Evolutionary conservation across 2,113 vertebrate genomes (phyloP).

Genomic region (Dasyprocta punctata): DNA sequence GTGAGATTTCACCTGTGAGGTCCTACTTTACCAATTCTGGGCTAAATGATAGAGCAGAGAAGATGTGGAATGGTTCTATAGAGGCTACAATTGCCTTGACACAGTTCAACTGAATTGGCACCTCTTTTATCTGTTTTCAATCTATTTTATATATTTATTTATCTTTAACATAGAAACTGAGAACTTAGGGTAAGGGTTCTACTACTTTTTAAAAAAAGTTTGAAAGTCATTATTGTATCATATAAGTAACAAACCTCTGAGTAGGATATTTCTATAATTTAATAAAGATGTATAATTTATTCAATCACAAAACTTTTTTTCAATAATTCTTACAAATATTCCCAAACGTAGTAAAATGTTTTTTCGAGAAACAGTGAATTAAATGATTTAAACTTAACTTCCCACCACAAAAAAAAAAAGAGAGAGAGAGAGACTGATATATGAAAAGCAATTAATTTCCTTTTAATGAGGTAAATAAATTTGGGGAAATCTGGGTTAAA

Average conservation of each 20-base stretch:
- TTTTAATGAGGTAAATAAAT: constrained; percentile 46
- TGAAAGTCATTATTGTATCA: not conserved
- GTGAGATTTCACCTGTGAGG: not conserved
- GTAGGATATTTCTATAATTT: not conserved
- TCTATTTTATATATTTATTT: constrained; percentile 46
- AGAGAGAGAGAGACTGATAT: not conserved
- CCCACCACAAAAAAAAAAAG: not conserved
- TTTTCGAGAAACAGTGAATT: constrained; percentile 17
- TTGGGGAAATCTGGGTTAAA: constrained; percentile 30
- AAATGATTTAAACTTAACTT: constrained; percentile 21
- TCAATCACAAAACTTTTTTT: not conserved
- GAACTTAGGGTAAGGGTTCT: constrained; percentile 25
- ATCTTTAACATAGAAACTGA: constrained; percentile 39
- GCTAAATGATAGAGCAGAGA: not conserved
- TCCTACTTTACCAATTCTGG: not conserved
- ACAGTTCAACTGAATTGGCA: not conserved
- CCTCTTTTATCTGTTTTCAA: not conserved
- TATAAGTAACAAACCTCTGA: not conserved
- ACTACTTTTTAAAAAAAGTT: not conserved
- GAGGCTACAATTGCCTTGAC: not conserved
- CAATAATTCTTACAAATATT: constrained; percentile 45
- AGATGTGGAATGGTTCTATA: not conserved
- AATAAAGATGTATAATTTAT: not conserved
- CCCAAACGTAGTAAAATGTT: not conserved
- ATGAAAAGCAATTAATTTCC: not conserved